These are phyloP conservation scores for Melinaea menophilus DNA, from an alignment of 2,888 invertebrate species.

Conservation along the genomic window DNA sequence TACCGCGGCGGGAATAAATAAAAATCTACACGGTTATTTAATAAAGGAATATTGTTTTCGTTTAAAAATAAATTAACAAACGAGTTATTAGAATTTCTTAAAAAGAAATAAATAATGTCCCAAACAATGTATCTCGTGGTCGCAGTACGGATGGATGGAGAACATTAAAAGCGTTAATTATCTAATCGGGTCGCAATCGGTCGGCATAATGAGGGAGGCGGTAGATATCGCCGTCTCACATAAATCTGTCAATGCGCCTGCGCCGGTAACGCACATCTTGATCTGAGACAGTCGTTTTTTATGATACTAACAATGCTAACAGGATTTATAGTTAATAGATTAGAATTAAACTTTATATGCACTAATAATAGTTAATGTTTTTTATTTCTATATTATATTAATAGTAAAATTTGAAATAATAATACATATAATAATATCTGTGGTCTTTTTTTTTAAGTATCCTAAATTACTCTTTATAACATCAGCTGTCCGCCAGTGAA, in stretches of 20 bases:
- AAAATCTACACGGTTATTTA: background rate
- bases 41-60: background rate
- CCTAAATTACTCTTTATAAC: no score
- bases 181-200: constrained; percentile 63
- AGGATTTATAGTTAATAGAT: background rate
- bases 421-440: no score
- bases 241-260: constrained; percentile 67
- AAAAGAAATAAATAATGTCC: no score
- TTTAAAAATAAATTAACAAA: no score
- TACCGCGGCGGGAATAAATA: background rate
- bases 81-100: no score
- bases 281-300: constrained; percentile 37
- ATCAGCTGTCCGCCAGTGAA: no score
- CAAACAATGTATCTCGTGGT: no score
- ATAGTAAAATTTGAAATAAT: no score
- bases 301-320: constrained; percentile 5
- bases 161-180: constrained; percentile 57
- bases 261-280: constrained; percentile 63
- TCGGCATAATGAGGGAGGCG: constrained; percentile 36
- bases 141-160: constrained; percentile 1
- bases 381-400: no score
- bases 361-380: no score
- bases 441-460: no score
- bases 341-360: background rate
- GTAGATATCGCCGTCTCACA: constrained; percentile 55